Evolutionary conservation across 2,888 invertebrate genomes (phyloP), one percentile per base, ranked within the genome.

Genomic region (Leistus spinibarbis): DNA sequence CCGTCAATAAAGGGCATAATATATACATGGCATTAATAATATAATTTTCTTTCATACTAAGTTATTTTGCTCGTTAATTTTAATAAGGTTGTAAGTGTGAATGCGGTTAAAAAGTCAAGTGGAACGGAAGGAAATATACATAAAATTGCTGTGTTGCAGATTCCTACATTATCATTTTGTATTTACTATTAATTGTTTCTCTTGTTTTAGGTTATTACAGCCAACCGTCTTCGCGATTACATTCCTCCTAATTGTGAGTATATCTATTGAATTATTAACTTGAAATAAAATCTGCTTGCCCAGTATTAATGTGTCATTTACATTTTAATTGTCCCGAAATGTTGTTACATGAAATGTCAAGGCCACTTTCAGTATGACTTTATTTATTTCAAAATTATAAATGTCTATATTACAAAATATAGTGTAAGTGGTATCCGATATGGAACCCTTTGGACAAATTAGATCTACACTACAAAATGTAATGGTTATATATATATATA

Each of bases 151-250:
- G n/a, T n/a, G 24, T 40, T 1, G 13, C 13, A 24, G 24, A 24
- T 40, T 40, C 3, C 13, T 10, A 40, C 13, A 40, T 40, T 40
- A 10, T 10, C 7, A 40, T 40, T 40, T 40, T 10, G 13, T 54
- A 53, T 16, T 71, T 23, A 71, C 65, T 70, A 17, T 4, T 53
- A 24, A 64, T 24, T 65, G 16, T 53, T 72, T 40, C 19, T 19
- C 16, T 73, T 67, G 67, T 73, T 73, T 57, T 67, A 73, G 73
- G 73, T 73, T 67, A 73, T 73, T 60, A 67, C 73, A 73, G 73
- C 73, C 62, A 60, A 73, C 67, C 60, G 60, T 73, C 66, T 53
- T 73, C 73, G 73, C 73, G 67, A 60, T 73, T 56, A 72, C 72
- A 67, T 57, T 73, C 73, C 67, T 72, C 56, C 72, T 73, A 20